Evolutionary conservation across 2,113 vertebrate species (phyloP), one percentile per base, ranked within the genome.

Genomic region (Bufo gargarizans): DNA sequence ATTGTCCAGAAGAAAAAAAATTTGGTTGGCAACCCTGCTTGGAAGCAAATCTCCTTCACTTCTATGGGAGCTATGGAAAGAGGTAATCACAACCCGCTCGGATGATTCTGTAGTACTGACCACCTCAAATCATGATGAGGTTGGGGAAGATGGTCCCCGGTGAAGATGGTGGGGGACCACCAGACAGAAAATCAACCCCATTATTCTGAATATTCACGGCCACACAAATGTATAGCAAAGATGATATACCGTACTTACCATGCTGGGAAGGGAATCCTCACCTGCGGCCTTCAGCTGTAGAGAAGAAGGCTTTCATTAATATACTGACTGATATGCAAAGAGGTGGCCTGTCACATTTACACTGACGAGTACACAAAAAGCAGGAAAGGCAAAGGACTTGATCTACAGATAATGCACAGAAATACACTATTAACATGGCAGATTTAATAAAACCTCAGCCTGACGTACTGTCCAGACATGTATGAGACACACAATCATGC

Each of bases 231-330:
- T 33, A 33, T 33, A n/a, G n/a, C n/a, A n/a, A n/a, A n/a, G 0
- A 33, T 33, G 33, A 33, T 33, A 33, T 33, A 33, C 20, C n/a
- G 10, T 19, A 77, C 87, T 77, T 71, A 89, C 87, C 87, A 89
- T 89, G 82, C 16, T 78, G 72, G 59, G 33, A 12, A 69, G 58
- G n/a, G 82, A 33, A 20, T 84, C 82, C 69, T 84, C 58, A 56
- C 59, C 22, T 10, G 72, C 16, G 22, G 47, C 58, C 20, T 78
- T 84, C 13, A 78, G 72, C 87, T 89, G 81, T 22, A 58, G 13
- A 53, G 55, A 88, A 0, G 7, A 83, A 84, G 50, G 49, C 14
- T 47, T 55, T n/a, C 3, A 33, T 71, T 84, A 84, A 17, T 43
- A 53, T 49, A 84, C 63, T 9, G 47, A 53, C 22, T 84, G 50